These are phyloP conservation scores for Idaea dimidiata DNA, from an alignment of 2,888 invertebrate genomes.

Conservation along the genomic window DNA sequence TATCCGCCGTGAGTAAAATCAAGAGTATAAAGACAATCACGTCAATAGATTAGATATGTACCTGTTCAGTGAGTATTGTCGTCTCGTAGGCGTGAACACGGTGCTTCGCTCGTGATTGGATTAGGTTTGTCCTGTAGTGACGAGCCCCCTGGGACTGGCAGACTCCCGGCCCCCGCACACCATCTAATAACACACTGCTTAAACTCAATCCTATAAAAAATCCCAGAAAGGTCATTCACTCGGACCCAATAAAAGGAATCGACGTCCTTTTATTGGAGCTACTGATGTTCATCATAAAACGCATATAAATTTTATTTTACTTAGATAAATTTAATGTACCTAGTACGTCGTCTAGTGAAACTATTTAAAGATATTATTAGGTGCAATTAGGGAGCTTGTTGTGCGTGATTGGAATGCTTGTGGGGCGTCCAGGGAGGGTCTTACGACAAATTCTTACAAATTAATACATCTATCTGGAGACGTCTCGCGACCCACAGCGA, in stretches of 20 bases:
- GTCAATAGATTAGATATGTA: not conserved
- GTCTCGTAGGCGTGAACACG: conserved; percentile 44
- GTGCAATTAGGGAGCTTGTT: conserved; percentile 78
- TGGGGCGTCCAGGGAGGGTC: conserved; percentile 58
- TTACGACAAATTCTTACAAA: conserved; percentile 80
- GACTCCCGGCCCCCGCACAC: conserved; percentile 31
- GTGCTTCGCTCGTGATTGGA: conserved; percentile 81
- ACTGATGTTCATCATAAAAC: conserved; percentile 42
- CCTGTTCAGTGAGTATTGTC: conserved; percentile 8
- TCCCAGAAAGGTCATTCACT: conserved; percentile 45
- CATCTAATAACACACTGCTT: conserved; percentile 55
- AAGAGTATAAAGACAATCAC: not conserved
- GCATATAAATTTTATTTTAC: conserved; percentile 27
- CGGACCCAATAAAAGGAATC: conserved; percentile 46
- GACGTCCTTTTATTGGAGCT: conserved; percentile 44
- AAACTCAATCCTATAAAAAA: conserved; percentile 59
- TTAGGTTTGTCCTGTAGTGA: conserved; percentile 81
- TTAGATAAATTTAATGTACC: conserved; percentile 24
- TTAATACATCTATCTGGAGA: conserved; percentile 76
- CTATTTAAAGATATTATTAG: conserved; percentile 80
- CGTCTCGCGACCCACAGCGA: conserved; percentile 60
- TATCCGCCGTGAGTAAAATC: not conserved
- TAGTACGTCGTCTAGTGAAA: conserved; percentile 37
- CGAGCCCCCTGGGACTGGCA: conserved; percentile 81
- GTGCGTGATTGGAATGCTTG: conserved; percentile 78